A percentile compares a stretch with the other conserved stretches of the same genome.
Evolutionary conservation across 2,113 vertebrate species (phyloP).

Genomic region (Thalassoma bifasciatum): DNA sequence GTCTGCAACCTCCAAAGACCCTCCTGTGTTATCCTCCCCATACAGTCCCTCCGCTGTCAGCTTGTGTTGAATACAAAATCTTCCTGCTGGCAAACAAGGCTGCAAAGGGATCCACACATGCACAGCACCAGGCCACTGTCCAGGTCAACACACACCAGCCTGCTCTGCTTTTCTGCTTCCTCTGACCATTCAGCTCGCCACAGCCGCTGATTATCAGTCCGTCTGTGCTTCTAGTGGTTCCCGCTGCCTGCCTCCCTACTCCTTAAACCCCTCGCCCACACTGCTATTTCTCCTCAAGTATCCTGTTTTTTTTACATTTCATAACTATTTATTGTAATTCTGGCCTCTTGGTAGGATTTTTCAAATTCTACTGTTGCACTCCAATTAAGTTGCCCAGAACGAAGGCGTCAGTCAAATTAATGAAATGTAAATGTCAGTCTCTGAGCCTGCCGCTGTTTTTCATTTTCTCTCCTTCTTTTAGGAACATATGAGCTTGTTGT

Average conservation of each 20-base stretch:
- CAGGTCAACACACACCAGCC: slow-evolving; percentile 31
- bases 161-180: slow-evolving; percentile 32
- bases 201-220: slow-evolving; percentile 28
- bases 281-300: slow-evolving; percentile 15
- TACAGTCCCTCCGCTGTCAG: slow-evolving; percentile 27
- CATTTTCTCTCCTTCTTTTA: slow-evolving; percentile 21
- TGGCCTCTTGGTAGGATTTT: slow-evolving; percentile 24
- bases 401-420: slow-evolving; percentile 55
- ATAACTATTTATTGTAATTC: slow-evolving; percentile 28
- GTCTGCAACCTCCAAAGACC: slow-evolving; percentile 34
- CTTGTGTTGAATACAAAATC: slow-evolving; percentile 54
- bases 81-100: slow-evolving; percentile 43
- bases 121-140: slow-evolving; percentile 27
- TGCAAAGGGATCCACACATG: slow-evolving; percentile 34
- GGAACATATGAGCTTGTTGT: slow-evolving; percentile 9
- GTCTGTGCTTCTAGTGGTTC: slow-evolving; percentile 9
- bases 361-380: slow-evolving; percentile 43
- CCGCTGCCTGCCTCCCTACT: slow-evolving; percentile 1
- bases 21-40: slow-evolving; percentile 40
- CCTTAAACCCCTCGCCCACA: not conserved
- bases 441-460: slow-evolving; percentile 32
- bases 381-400: slow-evolving; percentile 50
- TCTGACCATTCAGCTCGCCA: slow-evolving; percentile 28
- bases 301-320: slow-evolving; percentile 23
- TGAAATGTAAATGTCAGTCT: slow-evolving; percentile 63